Base-by-base conservation (phyloP, 1,140 invertebrate species). In the Polyergus mexicanus region DNA sequence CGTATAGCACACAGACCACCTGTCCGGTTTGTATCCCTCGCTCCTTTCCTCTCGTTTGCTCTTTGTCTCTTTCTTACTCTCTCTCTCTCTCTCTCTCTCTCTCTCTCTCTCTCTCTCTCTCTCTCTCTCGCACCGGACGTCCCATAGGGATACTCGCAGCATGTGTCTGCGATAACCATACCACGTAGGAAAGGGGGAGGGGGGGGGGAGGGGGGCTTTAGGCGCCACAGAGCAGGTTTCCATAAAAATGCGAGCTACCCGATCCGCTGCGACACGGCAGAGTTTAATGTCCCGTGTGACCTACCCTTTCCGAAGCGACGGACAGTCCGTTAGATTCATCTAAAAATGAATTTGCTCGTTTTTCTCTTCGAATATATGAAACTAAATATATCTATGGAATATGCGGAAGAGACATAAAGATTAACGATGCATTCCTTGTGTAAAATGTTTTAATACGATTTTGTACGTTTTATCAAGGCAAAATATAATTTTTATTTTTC, bases 221-320 rank as follows among this genome's bases (percentile, higher is more conserved):
- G 92, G 90, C 92, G 92, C 93, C 92, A 83, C 78, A 38, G 78
- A 92, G 90, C 89, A 90, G 89, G 92, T 92, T 91, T 92, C 87
- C 90, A 92, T 90, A 92, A 93, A 93, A 92, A 93, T 90, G 89
- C 78, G 87, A 90, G 87, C 80, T 65, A 68, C 56, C 72, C 89
- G 88, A 90, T 90, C 87, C 85, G 58, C 84, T 66, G 88, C 88
- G 88, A 92, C 71, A 62, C 77, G 84, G 58, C 76, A 56, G 54
- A 85, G 88, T 92, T 92, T 93, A 92, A 92, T 92, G 90, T 85
- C 89, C 88, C 88, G 84, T 86, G 84, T 85, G 89, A 88, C 86
- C 88, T 85, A 90, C 87, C 89, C 90, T 74, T 88, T 90, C 87
- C 60, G 87, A 86, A 89, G 81, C 89, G 88, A 87, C 84, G 89